Base-by-base conservation (phyloP, 2,888 invertebrate species). In the Tenthredo scrophulariae region DNA sequence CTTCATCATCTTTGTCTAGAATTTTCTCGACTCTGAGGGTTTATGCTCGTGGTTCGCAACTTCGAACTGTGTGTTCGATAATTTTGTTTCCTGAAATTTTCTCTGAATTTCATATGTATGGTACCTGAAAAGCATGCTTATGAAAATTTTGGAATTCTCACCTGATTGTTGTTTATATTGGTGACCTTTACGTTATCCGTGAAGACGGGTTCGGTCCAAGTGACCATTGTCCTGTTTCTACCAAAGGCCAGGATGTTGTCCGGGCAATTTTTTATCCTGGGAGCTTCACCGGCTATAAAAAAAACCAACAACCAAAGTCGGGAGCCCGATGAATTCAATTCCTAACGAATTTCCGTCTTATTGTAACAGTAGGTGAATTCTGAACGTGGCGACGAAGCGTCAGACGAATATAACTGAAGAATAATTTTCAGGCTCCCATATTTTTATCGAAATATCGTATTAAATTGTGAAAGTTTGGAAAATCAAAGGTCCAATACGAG, bases 131-230 rank as follows among this genome's bases (percentile, higher is more conserved):
- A 3, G 29, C 54, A 50, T 50, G 33, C 50, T 18, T 18, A 54
- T 29, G 54, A 77, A 33, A 54, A 54, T 54, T 10, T 0, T 18
- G 29, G 1, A 10, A 29, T 29, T 50, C 89, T 91, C 90, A 94
- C 94, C 92, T 93, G 92, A 85, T 93, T 94, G 87, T 92, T 93
- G 86, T 90, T 92, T 77, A 94, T 90, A 84, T 92, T 91, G 50
- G 92, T 92, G 58, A 94, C 93, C 86, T 93, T 93, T 58, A 94
- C 93, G 87, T 94, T 94, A 89, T 94, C 94, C 62, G 91, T 92
- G 88, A 94, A 94, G 77, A 91, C 91, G 6, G 94, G 94, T 85
- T 94, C 94, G 29, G 89, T 91, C 94, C 94, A 94, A 13, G 90
- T 90, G 84, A 94, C 93, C 15, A 91, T 89, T 13, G 93, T 91